Conservation (phyloP, 1,140 invertebrate species). For the Lordiphosa mommai region DNA sequence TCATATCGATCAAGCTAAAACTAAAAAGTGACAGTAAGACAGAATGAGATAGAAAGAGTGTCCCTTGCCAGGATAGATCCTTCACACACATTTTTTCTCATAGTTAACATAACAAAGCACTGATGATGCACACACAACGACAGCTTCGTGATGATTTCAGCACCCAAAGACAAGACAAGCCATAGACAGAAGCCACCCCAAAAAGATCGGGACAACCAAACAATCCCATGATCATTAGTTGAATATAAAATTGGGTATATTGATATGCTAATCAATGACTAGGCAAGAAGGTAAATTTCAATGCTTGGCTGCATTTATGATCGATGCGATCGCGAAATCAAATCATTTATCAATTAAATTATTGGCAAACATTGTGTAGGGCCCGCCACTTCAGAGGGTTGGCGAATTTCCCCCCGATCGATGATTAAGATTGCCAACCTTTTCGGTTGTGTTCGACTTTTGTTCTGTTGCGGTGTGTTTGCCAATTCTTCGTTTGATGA, state of each 20-base stretch:
- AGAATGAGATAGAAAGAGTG: conserved; percentile 2
- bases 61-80: conserved; percentile 25
- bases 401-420: conserved; percentile 57
- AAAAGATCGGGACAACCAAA: conserved; percentile 33
- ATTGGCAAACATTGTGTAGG: conserved; percentile 77
- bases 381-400: conserved; percentile 27
- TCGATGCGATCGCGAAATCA: conserved; percentile 65
- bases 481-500: conserved; percentile 62
- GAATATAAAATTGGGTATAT: conserved; percentile 56
- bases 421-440: conserved; percentile 47
- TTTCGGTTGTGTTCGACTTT: conserved; percentile 4
- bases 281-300: conserved; percentile 5
- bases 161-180: conserved; percentile 52
- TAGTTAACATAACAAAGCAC: conserved; percentile 75
- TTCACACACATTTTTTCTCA: conserved; percentile 56
- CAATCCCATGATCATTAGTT: conserved; percentile 71
- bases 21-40: conserved; percentile 51
- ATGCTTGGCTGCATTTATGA: conserved; percentile 43
- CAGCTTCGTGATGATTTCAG: conserved; percentile 71
- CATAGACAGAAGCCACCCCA: conserved; percentile 37
- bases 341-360: conserved; percentile 80
- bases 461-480: conserved; percentile 61
- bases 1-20: conserved; percentile 65
- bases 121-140: conserved; percentile 52
- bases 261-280: conserved; percentile 71